Evolutionary conservation across 2,113 vertebrate genomes (phyloP), one percentile per base, ranked within the genome.

Genomic region (Trogon surrucura): DNA sequence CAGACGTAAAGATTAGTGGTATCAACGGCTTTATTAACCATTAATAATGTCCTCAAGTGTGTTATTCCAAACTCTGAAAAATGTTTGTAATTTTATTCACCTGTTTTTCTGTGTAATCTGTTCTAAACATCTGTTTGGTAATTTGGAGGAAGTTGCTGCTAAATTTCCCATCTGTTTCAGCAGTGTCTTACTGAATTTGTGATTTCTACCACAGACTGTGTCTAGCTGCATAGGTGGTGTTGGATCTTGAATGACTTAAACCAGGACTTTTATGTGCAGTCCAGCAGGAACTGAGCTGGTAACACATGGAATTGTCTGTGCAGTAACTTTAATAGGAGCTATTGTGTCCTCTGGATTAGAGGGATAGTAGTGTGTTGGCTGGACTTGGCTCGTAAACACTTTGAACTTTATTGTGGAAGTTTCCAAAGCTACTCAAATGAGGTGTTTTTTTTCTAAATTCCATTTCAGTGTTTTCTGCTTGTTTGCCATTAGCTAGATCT

Each of bases 51-150:
- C 77, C 83, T 84, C 17, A 66, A 88, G 27, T 81, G 20, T 78
- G 20, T 65, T 89, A 41, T 36, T 81, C 77, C 38, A 85, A 81
- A 51, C n/a, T 36, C 36, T 45, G 57, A 73, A 77, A 67, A 79
- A 25, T 58, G 3, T 78, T 69, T 89, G 15, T 69, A 64, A 77
- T 32, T 91, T 89, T 47, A 56, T 82, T 93, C 16, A 21, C 41
- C 57, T 48, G 1, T 66, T 91, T 91, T 80, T 30, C 38, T 58
- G 21, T 73, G 58, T 85, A 70, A 91, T 70, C 30, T 77, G 23
- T 70, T 88, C 54, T 82, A 70, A 93, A 80, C 54, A 81, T 41
- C 60, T 91, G 34, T 74, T 89, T 91, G 82, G 81, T 89, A 65
- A 82, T 94, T 75, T 91, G 45, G 29, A 95, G 22, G 84, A 88